Base-by-base conservation (phyloP, 2,113 vertebrate genomes). In the Phylloscopus whistleri region DNA sequence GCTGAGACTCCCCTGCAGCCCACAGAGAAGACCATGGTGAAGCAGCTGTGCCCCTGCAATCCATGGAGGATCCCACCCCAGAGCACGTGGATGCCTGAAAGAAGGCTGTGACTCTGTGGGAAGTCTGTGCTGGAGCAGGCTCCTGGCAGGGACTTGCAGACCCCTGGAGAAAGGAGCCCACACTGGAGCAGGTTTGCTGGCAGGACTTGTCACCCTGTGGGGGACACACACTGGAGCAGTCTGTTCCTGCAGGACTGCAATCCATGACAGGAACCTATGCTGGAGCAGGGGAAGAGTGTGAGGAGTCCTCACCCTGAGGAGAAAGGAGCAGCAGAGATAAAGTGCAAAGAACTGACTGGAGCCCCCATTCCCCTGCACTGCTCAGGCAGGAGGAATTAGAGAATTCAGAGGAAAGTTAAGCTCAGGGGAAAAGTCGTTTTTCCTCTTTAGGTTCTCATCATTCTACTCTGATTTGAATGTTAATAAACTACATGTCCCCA, bases 351-450 rank as follows among this genome's bases (percentile, higher is more conserved):
- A 75, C 13, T 53, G 37, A 67, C 27, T 0, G 0, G 16, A 67
- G 33, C 16, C 46, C 13, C 9, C 28, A 17, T 39, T 39, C 52
- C 27, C 44, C 68, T 53, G 39, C 46, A 46, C 23, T 46, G 28
- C 37, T 51, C 33, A 52, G 28, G 23, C 33, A 44, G 28, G 4
- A 51, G 23, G 37, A 67, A 26, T 44, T 5, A 14, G 37, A 81
- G 46, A 60, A 53, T 26, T 60, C 9, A 66, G 13, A 46, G 19
- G 24, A 53, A 75, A 53, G 4, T 12, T 26, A 46, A 21, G 23
- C 33, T 28, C 0, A 0, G 9, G 13, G 16, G 5, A 33, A 53
- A 68, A 22, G 39, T n/a, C 0, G 0, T 16, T 22, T 53, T n/a
- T 52, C 30, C n/a, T 60, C 33, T 59, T 74, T 60, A 21, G 68